Conservation (phyloP, 1,140 invertebrate genomes). For the Rhagoletis zephyria region DNA sequence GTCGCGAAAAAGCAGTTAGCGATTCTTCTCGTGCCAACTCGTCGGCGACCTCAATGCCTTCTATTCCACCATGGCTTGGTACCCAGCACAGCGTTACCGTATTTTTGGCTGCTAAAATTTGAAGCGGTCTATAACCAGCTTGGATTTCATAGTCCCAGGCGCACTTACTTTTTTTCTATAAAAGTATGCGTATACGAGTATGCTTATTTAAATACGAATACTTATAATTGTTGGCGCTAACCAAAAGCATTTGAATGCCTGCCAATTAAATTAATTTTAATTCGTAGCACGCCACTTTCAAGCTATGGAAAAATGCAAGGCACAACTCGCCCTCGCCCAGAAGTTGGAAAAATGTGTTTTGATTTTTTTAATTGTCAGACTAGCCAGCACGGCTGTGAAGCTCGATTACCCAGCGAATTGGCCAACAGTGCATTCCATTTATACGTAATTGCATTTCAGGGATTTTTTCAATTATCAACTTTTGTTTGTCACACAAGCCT, state of each 20-base stretch:
- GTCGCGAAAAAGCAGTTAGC: no score
- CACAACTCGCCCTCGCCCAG: constrained; percentile 16
- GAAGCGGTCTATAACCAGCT: no score
- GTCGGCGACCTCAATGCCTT: no score
- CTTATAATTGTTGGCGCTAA: constrained; percentile 34
- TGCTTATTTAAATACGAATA: background rate
- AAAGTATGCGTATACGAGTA: background rate
- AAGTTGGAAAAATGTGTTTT: background rate
- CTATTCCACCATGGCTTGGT: no score
- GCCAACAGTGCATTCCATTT: background rate
- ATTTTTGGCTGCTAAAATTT: no score
- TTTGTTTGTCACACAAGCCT: background rate
- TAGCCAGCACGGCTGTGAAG: background rate
- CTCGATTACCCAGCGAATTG: background rate
- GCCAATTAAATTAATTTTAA: constrained; percentile 13
- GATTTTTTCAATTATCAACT: constrained; percentile 23
- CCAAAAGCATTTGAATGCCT: constrained; percentile 7
- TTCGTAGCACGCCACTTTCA: background rate
- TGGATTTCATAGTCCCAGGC: no score
- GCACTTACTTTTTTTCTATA: no score
- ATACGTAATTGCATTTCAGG: background rate
- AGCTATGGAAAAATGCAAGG: constrained; percentile 23
- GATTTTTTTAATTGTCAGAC: background rate
- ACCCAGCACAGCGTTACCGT: no score
- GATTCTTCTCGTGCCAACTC: no score